phyloP scores from a whole-genome alignment of 2,797 vertebrate species.

The Crax fasciolata region DNA sequence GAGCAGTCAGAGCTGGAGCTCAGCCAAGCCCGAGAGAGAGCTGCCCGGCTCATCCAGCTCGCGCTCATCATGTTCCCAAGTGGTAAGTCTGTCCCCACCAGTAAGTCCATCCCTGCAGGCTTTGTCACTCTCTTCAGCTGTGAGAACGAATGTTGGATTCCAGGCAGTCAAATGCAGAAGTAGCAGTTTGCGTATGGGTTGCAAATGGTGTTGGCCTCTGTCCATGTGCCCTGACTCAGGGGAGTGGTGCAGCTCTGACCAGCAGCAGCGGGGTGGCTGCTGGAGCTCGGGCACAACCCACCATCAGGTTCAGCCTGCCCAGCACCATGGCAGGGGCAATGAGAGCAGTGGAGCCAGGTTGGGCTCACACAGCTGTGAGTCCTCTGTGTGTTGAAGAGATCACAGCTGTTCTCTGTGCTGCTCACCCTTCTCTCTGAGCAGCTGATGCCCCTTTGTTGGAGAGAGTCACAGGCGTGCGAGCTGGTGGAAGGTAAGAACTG shows the following conservation, averaged over 20 bases:
- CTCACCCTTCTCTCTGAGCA: background rate
- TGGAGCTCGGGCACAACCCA: background rate
- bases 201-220: background rate
- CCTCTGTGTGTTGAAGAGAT: rapidly evolving
- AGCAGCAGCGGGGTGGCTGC: background rate
- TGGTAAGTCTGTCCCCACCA: conserved; percentile 82
- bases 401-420: rapidly evolving
- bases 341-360: rapidly evolving
- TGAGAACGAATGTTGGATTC: background rate
- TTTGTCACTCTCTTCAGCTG: background rate
- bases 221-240: background rate
- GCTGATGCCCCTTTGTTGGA: background rate
- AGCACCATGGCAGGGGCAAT: rapidly evolving
- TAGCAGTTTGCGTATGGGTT: background rate
- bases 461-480: background rate
- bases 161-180: background rate
- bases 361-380: rapidly evolving
- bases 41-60: conserved; percentile 87
- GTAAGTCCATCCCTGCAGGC: background rate
- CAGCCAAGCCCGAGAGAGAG: conserved; percentile 78
- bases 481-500: background rate
- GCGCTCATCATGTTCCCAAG: conserved; percentile 95
- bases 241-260: background rate
- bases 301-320: background rate
- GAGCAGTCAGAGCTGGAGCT: conserved; percentile 85